Evolutionary conservation across 2,113 vertebrate species (phyloP), one percentile per base, ranked within the genome.

Genomic region (Pseudorhombus dupliciocellatus): DNA sequence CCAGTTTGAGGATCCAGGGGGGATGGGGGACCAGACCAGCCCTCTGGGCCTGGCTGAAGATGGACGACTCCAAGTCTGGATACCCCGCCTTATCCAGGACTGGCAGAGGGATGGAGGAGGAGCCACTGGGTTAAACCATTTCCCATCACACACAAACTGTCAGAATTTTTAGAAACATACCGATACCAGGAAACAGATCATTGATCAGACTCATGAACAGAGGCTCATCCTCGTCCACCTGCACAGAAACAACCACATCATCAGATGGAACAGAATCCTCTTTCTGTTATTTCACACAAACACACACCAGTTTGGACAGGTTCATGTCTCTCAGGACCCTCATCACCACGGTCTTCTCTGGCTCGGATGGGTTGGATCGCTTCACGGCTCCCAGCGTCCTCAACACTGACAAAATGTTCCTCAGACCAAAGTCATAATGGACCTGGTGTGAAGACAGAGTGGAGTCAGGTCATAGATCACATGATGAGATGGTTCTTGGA

Each of bases 181-280:
- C 80, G 56, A 95, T 96, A 61, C 93, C 94, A 75, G 94, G 95
- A 82, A 96, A 96, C 1, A 96, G 80, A 73, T 95, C 95, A 61
- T 94, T 94, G 84, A 95, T 95, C 79, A 96, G 90, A 84, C 94
- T 96, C 93, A 95, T 93, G 50, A 96, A 96, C 68, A 96, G 88
- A 71, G 94, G 94, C 80, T 96, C 95, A 30, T 96, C 95, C 77
- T 96, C 94, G 80, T 96, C 94, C 37, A 96, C 94, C 95, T 96
- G 7, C 84, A 70, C 34, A 50, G 54, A 55, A 3, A 55, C 0
- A 40, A 7, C 18, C n/a, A 31, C 2, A 11, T 20, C 2, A 56
- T 11, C 42, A 15, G 2, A 46, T 18, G 34, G 18, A 12, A 20
- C 15, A 56, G 1, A 34, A 18, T 37, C 34, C 34, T 37, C n/a